A percentile compares a stretch with the other conserved stretches of the same genome.
phyloP scores from a whole-genome alignment of 2,888 invertebrate species.

The Philopedon plagiatum region DNA sequence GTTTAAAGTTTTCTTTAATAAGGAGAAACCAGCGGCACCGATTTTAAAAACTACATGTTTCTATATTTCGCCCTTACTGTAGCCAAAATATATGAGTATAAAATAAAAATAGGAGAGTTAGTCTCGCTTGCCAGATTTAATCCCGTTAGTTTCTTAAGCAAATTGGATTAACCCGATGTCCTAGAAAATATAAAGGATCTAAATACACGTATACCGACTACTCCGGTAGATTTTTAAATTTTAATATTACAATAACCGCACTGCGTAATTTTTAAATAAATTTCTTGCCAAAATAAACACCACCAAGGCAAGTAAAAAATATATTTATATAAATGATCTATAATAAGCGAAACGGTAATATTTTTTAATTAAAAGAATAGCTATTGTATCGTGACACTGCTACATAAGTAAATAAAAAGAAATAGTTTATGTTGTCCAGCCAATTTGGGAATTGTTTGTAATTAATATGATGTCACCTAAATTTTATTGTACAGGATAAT shows the following conservation, averaged over 20 bases:
- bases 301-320: neutral
- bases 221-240: no score
- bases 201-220: neutral
- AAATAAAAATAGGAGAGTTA: neutral
- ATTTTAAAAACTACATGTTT: neutral
- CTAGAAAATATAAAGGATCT: conserved; percentile 18
- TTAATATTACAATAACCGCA: no score
- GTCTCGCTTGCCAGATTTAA: conserved; percentile 28
- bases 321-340: neutral
- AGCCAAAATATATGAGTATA: neutral
- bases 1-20: no score
- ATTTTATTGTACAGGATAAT: neutral
- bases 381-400: neutral
- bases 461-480: neutral
- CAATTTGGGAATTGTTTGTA: neutral
- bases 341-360: no score
- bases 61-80: neutral
- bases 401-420: neutral
- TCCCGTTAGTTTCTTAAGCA: conserved; percentile 23
- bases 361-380: no score
- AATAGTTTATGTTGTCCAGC: no score
- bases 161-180: conserved; percentile 32
- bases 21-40: no score
- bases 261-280: no score
- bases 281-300: neutral